Evolutionary conservation across 92 coral and sea anemone species (phyloP).

Genomic region (Parazoanthus darwini): DNA sequence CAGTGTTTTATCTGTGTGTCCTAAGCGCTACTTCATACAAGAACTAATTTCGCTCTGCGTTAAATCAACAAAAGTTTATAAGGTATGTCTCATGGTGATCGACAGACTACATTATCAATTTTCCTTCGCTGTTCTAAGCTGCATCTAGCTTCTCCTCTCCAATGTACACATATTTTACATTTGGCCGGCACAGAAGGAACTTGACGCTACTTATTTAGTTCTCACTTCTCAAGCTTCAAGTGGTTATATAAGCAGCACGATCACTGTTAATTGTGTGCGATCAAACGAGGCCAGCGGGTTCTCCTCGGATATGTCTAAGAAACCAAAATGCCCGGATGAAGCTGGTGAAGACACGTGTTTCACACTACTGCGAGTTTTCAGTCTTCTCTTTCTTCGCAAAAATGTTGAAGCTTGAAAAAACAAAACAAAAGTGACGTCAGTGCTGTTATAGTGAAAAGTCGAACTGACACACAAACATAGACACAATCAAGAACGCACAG

Average conservation of each 20-base stretch:
- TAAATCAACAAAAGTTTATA: too few species aligned
- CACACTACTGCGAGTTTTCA: conserved; percentile 1
- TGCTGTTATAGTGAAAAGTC: too few species aligned
- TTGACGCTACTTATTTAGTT: background rate
- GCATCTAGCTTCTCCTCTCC: background rate
- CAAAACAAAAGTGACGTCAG: background rate
- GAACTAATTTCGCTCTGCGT: too few species aligned
- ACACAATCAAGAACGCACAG: too few species aligned
- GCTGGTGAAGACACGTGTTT: background rate
- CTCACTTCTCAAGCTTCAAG: background rate
- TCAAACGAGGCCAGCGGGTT: background rate
- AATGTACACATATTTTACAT: too few species aligned
- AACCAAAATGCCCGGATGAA: background rate
- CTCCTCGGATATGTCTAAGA: background rate
- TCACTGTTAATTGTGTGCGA: background rate
- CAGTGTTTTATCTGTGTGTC: too few species aligned
- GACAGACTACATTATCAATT: too few species aligned
- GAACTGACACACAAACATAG: too few species aligned
- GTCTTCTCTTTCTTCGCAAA: conserved; percentile 21
- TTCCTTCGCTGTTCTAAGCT: background rate
- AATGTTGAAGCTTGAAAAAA: conserved; percentile 6
- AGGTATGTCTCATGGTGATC: too few species aligned
- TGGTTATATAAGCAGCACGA: too few species aligned
- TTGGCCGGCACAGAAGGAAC: background rate
- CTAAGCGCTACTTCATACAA: too few species aligned